phyloP scores from a whole-genome alignment of 2,113 vertebrate species.

The Harpagus bidentatus region DNA sequence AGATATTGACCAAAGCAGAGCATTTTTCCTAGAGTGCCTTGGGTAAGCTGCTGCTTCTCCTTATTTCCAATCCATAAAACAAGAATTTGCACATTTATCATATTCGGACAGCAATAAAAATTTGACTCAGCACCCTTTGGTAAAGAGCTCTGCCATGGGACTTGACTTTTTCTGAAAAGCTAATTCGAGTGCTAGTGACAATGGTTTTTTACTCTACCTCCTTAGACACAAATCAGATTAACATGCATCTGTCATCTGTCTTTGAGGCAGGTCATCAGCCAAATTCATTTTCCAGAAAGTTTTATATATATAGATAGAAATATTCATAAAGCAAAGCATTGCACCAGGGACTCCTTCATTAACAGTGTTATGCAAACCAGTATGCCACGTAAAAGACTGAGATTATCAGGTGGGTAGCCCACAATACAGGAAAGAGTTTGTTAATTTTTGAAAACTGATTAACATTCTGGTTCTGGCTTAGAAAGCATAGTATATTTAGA shows the following conservation, averaged over 20 bases:
- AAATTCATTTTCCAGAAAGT: not conserved
- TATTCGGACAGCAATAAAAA: not conserved
- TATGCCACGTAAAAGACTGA: not conserved
- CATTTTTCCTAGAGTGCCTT: not conserved
- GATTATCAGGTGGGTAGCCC: not conserved
- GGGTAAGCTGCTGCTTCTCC: not conserved
- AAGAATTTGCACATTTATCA: not conserved
- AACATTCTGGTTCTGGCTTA: not conserved
- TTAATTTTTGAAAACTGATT: conserved; percentile 1
- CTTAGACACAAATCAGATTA: not conserved
- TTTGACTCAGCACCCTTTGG: not conserved
- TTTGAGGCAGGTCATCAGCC: not conserved
- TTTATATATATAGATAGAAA: not conserved
- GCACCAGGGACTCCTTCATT: not conserved
- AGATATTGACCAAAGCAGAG: not conserved
- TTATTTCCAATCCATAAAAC: not conserved
- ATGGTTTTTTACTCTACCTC: not conserved
- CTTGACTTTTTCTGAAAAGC: not conserved
- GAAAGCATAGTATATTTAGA: not conserved
- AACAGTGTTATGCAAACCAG: not conserved
- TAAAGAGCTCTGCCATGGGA: not conserved
- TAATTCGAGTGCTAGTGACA: not conserved
- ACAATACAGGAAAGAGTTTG: not conserved
- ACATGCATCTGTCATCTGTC: not conserved
- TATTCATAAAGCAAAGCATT: not conserved